Evolutionary conservation across 2,113 vertebrate genomes (phyloP), one percentile per base, ranked within the genome.

Genomic region (Parus major): DNA sequence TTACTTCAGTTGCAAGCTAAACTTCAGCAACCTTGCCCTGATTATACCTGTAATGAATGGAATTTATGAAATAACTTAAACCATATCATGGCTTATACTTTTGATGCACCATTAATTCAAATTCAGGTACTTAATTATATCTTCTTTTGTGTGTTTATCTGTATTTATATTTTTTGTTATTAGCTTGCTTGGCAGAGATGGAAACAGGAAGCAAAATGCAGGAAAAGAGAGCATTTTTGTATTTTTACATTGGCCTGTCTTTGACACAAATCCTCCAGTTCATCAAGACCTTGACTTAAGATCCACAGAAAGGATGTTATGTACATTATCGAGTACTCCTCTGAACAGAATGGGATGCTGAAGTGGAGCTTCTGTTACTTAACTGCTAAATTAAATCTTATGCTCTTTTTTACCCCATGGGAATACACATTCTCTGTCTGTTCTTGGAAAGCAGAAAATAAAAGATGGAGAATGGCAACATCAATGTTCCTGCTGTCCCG

Each of bases 61-160:
- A 83, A 95, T 78, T 81, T 9, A 55, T 22, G 3, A 63, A 82
- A 18, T n/a, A 71, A 55, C 33, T 86, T 81, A 41, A 91, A 80
- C 50, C 29, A 2, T 52, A 53, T 17, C 1, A 47, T 19, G 23
- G 71, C 83, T 47, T 33, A 39, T 28, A 71, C 20, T 31, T 83
- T 36, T 56, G 12, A n/a, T 60, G 57, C 25, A 85, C 44, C 24
- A 33, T 39, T 52, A 76, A 73, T 46, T 75, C 52, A 77, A 50
- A 77, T 42, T 12, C 63, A 70, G 63, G n/a, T 29, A 59, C 33
- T 90, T 63, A 22, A 56, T 24, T 44, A 9, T 10, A 80, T 63
- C 41, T 47, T n/a, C 55, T 70, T 87, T 49, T 47, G 44, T 15
- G 42, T 33, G 12, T 15, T 41, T 57, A 56, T 63, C 49, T 69